phyloP scores from a whole-genome alignment of 2,888 invertebrate genomes.

The Synanthedon tipuliformis region DNA sequence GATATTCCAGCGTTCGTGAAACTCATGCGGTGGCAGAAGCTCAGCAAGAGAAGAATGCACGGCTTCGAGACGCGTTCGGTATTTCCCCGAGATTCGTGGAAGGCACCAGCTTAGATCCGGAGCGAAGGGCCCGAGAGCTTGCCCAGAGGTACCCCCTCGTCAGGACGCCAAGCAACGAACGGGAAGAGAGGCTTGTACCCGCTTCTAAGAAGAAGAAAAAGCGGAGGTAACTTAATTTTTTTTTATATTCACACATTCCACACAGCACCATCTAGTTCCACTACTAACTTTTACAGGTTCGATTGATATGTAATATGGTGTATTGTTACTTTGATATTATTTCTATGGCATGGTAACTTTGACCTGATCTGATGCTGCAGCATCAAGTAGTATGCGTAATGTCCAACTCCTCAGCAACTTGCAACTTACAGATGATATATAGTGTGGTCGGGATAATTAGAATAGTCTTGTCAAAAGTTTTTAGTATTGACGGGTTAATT shows the following conservation, averaged over 20 bases:
- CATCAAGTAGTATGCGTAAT: no score
- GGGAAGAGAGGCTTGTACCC: slow-evolving; percentile 58
- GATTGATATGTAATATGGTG: no score
- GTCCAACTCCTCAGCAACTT: no score
- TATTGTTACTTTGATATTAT: no score
- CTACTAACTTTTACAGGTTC: no score
- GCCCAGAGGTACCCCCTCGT: slow-evolving; percentile 77
- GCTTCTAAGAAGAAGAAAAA: slow-evolving; percentile 71
- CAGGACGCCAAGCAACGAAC: slow-evolving; percentile 79
- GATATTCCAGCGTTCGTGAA: slow-evolving; percentile 85
- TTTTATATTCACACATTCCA: no score
- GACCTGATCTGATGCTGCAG: no score
- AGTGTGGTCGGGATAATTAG: no score
- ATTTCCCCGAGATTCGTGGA: slow-evolving; percentile 94
- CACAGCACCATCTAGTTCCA: no score
- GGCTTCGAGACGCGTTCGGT: slow-evolving; percentile 93
- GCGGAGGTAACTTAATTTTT: slow-evolving; percentile 67
- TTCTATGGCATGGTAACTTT: no score
- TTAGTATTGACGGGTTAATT: not conserved
- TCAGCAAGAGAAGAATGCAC: slow-evolving; percentile 94
- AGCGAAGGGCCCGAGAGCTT: slow-evolving; percentile 67
- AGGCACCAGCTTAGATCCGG: slow-evolving; percentile 91
- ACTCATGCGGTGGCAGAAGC: slow-evolving; percentile 97
- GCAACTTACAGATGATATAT: no score
- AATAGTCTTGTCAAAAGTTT: not conserved